Evolutionary conservation across 1,140 invertebrate genomes (phyloP).

Genomic region (Lanistes nyassanus): DNA sequence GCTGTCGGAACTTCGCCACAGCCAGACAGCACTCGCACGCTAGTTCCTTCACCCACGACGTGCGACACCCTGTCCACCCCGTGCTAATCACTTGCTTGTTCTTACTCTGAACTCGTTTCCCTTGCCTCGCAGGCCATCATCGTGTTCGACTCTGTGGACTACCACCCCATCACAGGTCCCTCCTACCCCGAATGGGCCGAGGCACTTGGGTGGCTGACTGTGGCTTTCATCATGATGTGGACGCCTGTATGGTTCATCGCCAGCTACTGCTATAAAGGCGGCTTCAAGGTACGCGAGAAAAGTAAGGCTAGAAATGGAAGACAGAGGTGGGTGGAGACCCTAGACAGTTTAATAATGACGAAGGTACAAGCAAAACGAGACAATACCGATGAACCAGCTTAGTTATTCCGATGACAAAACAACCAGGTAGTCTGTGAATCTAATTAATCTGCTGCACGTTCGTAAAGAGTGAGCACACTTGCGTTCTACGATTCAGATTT

Average conservation of each 20-base stretch:
- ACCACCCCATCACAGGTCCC: conserved; percentile 68
- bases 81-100: too few species aligned
- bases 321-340: too few species aligned
- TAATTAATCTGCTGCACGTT: neutral
- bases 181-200: conserved; percentile 48
- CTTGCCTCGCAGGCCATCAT: conserved; percentile 71
- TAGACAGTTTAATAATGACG: too few species aligned
- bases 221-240: conserved; percentile 35
- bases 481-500: neutral
- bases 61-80: too few species aligned
- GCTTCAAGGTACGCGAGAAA: conserved; percentile 13
- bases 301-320: too few species aligned
- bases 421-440: too few species aligned
- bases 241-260: conserved; percentile 38
- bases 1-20: too few species aligned
- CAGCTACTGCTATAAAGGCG: conserved; percentile 22
- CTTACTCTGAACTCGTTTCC: too few species aligned
- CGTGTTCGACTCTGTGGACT: conserved; percentile 70
- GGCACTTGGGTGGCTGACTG: conserved; percentile 47
- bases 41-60: too few species aligned
- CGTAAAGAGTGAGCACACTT: neutral
- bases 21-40: too few species aligned
- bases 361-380: too few species aligned
- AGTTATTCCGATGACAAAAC: too few species aligned
- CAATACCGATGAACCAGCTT: neutral